Base-by-base conservation (phyloP, 2,888 invertebrate species). In the Troilus luridus region DNA sequence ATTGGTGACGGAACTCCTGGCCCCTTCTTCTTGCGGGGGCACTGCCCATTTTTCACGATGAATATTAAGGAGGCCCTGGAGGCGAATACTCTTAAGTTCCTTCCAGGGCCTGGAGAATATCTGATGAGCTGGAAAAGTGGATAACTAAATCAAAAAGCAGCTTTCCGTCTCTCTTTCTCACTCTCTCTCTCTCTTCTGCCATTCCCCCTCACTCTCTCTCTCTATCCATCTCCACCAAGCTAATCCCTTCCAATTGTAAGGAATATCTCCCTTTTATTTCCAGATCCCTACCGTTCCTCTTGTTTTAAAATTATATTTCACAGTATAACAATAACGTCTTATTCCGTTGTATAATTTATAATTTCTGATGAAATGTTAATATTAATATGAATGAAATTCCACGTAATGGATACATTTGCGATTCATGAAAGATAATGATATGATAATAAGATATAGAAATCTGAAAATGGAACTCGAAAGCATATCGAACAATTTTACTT, bases 81-180 rank as follows among this genome's bases (percentile, higher is more conserved):
- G 72, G 72, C 72, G 72, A 77, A 77, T 77, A 77, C 72, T 41
- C 72, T 77, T 77, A 77, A 77, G 72, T 77, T 77, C 72, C 72
- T 77, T 77, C 72, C 72, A 77, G 27, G 72, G 72, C 72, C 72
- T 77, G 72, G 72, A 77, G 72, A 77, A 77, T 77, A 77, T 77
- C 72, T 77, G 72, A 77, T 77, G 72, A 77, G 72, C 72, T 27
- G 72, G 72, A 77, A 77, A 77, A 77, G 72, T 77, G 72, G 72
- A 77, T 77, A 77, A 77, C 72, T 77, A 77, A 77, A 77, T 77
- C 72, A 77, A 77, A 77, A 77, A 77, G 72, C 72, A 77, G 72
- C 72, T 77, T 77, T 77, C 41, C 72, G 17, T 17, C 21, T 27
- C 41, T 19, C 41, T 10, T 8, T 17, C 72, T 0, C 72, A 8